These are phyloP conservation scores for Nephila pilipes DNA, from an alignment of 1,140 invertebrate species.

Conservation along the genomic window DNA sequence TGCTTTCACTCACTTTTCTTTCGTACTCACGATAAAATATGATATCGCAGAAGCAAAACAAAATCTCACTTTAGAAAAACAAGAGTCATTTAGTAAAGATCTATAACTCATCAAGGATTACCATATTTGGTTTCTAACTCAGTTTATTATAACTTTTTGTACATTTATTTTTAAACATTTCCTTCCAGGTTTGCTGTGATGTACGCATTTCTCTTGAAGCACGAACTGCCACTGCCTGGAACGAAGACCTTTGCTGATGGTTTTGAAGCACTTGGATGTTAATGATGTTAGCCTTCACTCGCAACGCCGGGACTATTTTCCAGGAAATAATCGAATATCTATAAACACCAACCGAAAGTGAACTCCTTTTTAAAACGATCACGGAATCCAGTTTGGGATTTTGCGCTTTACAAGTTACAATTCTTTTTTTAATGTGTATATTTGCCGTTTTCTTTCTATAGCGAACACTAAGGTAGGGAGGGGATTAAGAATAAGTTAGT, in stretches of 20 bases:
- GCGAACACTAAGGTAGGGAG: slow-evolving; percentile 14
- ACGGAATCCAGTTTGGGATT: slow-evolving; percentile 49
- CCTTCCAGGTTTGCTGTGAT: slow-evolving; percentile 7
- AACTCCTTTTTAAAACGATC: slow-evolving; percentile 58
- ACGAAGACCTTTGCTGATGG: not conserved
- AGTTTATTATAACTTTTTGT: slow-evolving; percentile 5
- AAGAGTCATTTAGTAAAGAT: not conserved
- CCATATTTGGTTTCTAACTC: not conserved
- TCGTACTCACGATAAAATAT: not conserved
- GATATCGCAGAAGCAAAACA: not conserved
- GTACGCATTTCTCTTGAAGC: not conserved
- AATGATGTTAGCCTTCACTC: not conserved
- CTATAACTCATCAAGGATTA: not conserved
- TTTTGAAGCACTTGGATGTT: not conserved
- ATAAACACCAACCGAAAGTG: not conserved
- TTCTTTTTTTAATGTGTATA: not conserved
- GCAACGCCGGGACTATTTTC: not conserved
- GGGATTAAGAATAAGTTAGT: slow-evolving; percentile 71
- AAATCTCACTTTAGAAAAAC: not conserved
- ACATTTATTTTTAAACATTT: not conserved
- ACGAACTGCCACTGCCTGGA: slow-evolving; percentile 9
- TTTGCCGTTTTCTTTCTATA: not conserved
- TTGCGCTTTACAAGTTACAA: slow-evolving; percentile 28
- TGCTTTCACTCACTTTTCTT: too few relatives aligned
- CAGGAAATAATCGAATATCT: slow-evolving; percentile 34